Conservation (phyloP, 1,140 invertebrate genomes). For the Tribolium madens region DNA sequence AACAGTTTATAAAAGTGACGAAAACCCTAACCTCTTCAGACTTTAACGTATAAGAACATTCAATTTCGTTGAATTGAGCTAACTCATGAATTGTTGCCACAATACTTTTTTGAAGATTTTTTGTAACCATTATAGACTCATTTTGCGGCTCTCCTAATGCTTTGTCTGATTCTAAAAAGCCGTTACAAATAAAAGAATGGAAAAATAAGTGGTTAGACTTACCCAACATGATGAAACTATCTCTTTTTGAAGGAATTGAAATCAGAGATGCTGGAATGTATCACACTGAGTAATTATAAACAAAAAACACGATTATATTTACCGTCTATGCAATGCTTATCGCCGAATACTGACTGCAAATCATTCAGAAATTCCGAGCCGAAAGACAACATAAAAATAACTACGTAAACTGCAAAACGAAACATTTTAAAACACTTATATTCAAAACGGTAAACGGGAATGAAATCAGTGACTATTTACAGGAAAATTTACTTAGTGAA, state of each 20-base stretch:
- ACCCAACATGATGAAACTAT: not conserved
- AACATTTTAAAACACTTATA: not conserved
- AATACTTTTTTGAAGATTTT: not conserved
- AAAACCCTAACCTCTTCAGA: no score
- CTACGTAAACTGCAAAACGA: not conserved
- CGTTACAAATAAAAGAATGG: not conserved
- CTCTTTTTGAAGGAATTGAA: slow-evolving; percentile 7
- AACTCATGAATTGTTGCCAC: slow-evolving; percentile 53
- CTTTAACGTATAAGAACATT: not conserved
- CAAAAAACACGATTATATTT: slow-evolving; percentile 1
- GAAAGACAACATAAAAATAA: not conserved
- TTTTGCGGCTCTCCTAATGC: not conserved
- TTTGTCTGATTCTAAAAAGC: not conserved
- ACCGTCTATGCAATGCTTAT: slow-evolving; percentile 51
- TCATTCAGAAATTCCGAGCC: not conserved
- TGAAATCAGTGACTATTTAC: not conserved
- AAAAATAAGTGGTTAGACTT: not conserved
- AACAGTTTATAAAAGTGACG: no score
- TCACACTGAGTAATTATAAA: no score
- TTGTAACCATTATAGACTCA: not conserved
- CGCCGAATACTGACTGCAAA: slow-evolving; percentile 44
- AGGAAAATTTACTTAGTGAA: not conserved
- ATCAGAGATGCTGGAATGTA: slow-evolving; percentile 2
- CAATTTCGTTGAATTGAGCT: slow-evolving; percentile 52
- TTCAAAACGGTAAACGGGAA: not conserved